Evolutionary conservation across 1,140 invertebrate species (phyloP).

Genomic region (Cydia pomonella): DNA sequence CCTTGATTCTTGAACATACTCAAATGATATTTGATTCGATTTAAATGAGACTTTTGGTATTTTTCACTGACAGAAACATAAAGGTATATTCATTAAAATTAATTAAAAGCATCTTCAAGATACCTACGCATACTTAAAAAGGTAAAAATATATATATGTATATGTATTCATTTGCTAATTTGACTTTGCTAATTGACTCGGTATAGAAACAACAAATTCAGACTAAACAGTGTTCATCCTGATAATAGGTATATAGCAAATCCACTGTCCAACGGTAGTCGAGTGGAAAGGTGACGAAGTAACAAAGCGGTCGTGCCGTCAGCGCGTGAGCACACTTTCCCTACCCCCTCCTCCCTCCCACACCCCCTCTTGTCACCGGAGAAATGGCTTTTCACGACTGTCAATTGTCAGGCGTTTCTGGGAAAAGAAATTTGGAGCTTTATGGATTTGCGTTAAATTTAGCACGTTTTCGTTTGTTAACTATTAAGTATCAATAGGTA

Average conservation of each 20-base stretch:
- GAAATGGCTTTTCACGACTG: constrained; percentile 30
- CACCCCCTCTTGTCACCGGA: constrained; percentile 17
- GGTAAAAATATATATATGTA: too few species aligned
- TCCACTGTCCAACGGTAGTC: constrained; percentile 4
- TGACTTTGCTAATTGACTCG: too few species aligned
- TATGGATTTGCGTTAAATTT: constrained; percentile 6
- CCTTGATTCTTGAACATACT: too few species aligned
- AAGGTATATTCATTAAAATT: too few species aligned
- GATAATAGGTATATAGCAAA: background rate
- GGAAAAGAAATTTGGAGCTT: constrained; percentile 20
- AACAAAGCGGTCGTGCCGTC: constrained; percentile 27
- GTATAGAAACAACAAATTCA: too few species aligned
- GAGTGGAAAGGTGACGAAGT: constrained; percentile 23
- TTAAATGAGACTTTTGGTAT: too few species aligned
- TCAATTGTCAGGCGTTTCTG: constrained; percentile 27
- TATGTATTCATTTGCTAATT: too few species aligned
- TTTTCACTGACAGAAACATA: too few species aligned
- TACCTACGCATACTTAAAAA: too few species aligned
- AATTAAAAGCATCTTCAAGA: too few species aligned
- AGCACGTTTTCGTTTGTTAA: background rate
- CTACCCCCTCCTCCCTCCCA: background rate
- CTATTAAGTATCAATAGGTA: background rate
- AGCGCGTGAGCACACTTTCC: constrained; percentile 27
- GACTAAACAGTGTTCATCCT: background rate
- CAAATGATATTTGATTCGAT: too few species aligned